Evolutionary conservation across 37 sponge, comb jelly and placozoan species (phyloP).

Genomic region (Petrosia ficiformis): DNA sequence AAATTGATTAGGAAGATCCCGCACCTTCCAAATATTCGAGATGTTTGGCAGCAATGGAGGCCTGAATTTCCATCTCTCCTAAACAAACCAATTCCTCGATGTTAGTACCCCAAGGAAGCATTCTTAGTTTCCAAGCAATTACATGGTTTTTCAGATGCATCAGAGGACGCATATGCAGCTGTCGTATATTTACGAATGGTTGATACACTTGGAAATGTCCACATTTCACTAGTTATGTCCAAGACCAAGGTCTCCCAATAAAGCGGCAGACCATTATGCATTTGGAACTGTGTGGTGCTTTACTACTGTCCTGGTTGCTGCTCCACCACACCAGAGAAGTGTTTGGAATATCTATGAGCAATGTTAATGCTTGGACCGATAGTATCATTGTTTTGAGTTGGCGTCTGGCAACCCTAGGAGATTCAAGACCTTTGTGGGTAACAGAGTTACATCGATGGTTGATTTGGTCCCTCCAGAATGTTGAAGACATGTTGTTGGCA

Average conservation of each 20-base stretch:
- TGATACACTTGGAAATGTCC: conserved; percentile 10
- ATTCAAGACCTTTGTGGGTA: conserved; percentile 22
- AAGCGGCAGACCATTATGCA: background rate
- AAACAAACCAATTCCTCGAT: conserved; percentile 10
- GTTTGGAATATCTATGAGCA: background rate
- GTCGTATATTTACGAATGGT: conserved; percentile 36
- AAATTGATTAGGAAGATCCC: conserved; percentile 29
- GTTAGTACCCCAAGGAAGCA: conserved; percentile 10
- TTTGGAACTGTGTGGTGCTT: conserved; percentile 8
- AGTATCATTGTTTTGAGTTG: conserved; percentile 9
- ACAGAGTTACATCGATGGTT: conserved; percentile 9
- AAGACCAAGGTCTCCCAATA: conserved; percentile 5
- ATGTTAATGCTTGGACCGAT: conserved; percentile 15
- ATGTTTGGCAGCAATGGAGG: conserved; percentile 17
- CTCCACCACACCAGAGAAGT: background rate
- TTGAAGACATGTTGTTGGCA: conserved; percentile 13
- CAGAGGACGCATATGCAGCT: conserved; percentile 29
- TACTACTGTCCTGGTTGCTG: too few species aligned
- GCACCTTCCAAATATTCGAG: conserved; percentile 17
- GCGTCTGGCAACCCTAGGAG: conserved; percentile 13
- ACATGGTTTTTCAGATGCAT: conserved; percentile 43
- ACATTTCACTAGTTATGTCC: conserved; percentile 15
- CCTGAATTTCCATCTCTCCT: conserved; percentile 5
- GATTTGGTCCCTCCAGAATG: conserved; percentile 3
- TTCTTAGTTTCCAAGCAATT: conserved; percentile 7